Evolutionary conservation across 2,888 invertebrate genomes (phyloP).

Genomic region (Seira sanloemensis): DNA sequence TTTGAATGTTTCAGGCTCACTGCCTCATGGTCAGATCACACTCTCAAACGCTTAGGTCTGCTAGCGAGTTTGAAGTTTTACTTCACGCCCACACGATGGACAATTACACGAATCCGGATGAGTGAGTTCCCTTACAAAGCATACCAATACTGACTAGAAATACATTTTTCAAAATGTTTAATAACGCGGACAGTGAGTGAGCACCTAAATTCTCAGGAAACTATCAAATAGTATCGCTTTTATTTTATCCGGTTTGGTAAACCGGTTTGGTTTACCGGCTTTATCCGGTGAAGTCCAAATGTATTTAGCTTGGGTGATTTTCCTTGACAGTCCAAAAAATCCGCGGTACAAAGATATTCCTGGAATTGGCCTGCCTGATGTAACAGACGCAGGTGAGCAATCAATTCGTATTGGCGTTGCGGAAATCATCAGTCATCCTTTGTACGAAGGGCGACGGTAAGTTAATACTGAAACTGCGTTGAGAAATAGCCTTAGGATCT

Average conservation of each 20-base stretch:
- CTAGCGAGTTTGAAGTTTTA: slow-evolving; percentile 27
- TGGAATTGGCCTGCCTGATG: neutral
- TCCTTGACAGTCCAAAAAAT: too few relatives aligned
- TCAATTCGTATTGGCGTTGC: slow-evolving; percentile 13
- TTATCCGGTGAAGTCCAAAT: neutral
- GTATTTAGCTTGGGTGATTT: too few relatives aligned
- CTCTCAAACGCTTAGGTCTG: too few relatives aligned
- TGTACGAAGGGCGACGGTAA: slow-evolving; percentile 13
- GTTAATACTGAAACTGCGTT: too few relatives aligned
- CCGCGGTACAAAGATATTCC: slow-evolving; percentile 11
- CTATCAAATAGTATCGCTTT: too few relatives aligned
- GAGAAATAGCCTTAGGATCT: too few relatives aligned
- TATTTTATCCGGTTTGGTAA: too few relatives aligned
- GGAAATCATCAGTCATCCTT: slow-evolving; percentile 21
- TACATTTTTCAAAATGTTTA: slow-evolving; percentile 2
- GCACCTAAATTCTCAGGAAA: too few relatives aligned
- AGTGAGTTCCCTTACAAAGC: neutral
- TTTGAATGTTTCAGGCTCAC: slow-evolving; percentile 25
- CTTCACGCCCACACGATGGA: slow-evolving; percentile 28
- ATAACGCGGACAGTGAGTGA: too few relatives aligned
- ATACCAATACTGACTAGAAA: neutral
- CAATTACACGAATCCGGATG: neutral
- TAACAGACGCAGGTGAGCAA: slow-evolving; percentile 19
- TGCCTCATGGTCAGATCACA: slow-evolving; percentile 1
- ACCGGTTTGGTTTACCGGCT: neutral